Evolutionary conservation across 2,888 invertebrate species (phyloP), one percentile per base, ranked within the genome.

Genomic region (Heteropelma amictum): DNA sequence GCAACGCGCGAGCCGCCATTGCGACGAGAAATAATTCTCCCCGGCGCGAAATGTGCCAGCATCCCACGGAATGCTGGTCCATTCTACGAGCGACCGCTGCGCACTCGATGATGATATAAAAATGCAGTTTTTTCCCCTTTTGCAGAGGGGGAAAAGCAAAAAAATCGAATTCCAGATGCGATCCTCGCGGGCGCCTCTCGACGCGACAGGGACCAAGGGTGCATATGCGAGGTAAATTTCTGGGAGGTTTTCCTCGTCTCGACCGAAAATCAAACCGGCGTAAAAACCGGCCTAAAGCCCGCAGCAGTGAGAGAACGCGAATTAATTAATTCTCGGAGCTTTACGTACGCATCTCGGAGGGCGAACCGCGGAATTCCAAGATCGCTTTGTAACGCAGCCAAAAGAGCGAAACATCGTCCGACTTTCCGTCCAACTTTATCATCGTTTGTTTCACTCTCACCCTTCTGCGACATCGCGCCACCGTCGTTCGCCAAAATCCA

Each of bases 1-100:
- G 33, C 45, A n/a, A n/a, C n/a, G n/a, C n/a, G n/a, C n/a, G n/a
- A n/a, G 82, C 83, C 87, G 86, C 88, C 87, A 87, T 87, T 84
- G 81, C 79, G 61, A 58, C 70, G 40, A 70, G 47, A n/a, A n/a
- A n/a, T n/a, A 56, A 45, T 54, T 26, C 45, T 30, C 42, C 14
- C 30, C 65, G 33, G 33, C 8, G 38, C 40, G 33, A 40, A 38
- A 64, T 40, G 38, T 49, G 28, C 40, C 19, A 40, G 51, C 51
- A 26, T 38, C 28, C 38, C 19, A 14, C 23, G 19, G 42, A 54
- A 56, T 53, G 53, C 12, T n/a, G n/a, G n/a, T n/a, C n/a, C n/a
- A n/a, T n/a, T n/a, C n/a, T n/a, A n/a, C n/a, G n/a, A n/a, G n/a
- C n/a, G n/a, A n/a, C n/a, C n/a, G n/a, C n/a, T n/a, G n/a, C n/a